Conservation (phyloP, 2,888 invertebrate species). For the Papilio protenor region DNA sequence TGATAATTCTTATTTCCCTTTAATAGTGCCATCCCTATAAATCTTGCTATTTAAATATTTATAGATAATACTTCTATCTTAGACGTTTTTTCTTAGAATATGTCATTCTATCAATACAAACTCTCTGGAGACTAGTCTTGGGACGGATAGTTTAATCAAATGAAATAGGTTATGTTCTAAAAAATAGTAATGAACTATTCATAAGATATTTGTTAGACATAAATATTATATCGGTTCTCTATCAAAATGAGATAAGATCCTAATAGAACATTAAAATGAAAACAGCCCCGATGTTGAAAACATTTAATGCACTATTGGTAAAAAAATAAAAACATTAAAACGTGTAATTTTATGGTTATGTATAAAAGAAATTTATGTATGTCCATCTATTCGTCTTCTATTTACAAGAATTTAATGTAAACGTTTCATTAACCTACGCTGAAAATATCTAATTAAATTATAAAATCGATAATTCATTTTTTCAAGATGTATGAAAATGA, state of each 20-base stretch:
- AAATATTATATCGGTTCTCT: neutral
- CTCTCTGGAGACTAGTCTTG: neutral
- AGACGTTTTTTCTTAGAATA: neutral
- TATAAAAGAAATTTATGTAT: no score
- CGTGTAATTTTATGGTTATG: no score
- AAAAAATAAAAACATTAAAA: no score
- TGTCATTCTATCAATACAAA: neutral
- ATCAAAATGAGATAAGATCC: neutral
- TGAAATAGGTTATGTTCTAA: neutral
- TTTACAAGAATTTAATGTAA: neutral
- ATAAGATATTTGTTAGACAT: neutral
- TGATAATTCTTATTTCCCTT: slow-evolving; percentile 13
- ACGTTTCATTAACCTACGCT: no score
- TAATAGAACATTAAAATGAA: no score
- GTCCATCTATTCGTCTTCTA: neutral
- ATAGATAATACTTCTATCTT: neutral
- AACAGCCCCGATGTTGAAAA: no score
- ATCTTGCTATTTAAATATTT: neutral
- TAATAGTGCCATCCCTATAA: slow-evolving; percentile 1
- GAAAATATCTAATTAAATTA: neutral
- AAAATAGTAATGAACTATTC: neutral
- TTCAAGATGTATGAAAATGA: slow-evolving; percentile 49
- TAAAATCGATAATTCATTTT: slow-evolving; percentile 7
- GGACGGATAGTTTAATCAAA: neutral
- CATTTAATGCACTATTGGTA: no score